Base-by-base conservation (phyloP, 2,888 invertebrate genomes). In the Orthonychiurus folsomi region DNA sequence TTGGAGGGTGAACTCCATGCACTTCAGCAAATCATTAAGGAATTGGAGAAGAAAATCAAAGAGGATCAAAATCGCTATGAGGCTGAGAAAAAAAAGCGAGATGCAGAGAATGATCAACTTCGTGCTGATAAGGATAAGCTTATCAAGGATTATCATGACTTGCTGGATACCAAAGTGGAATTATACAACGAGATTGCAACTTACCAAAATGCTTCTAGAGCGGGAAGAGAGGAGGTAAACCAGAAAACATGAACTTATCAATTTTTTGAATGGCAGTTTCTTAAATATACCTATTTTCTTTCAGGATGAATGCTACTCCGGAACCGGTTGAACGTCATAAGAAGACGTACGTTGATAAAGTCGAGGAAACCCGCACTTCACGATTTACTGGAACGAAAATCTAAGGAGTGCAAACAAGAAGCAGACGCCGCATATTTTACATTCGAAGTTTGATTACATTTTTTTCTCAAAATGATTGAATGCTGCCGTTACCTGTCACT, bases 151-250 rank as follows among this genome's bases (percentile, higher is more conserved):
- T 69, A 67, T 24, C 67, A 66, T 57, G 69, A 69, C 56, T 54
- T 69, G 55, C 66, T 66, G 69, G 69, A 67, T 23, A 69, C 69
- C 5, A 69, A 69, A 56, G 57, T 56, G 23, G 66, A 62, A 5
- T 58, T 69, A 58, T 67, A 69, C 58, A 67, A 69, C 61, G 69
- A 69, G 60, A 69, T 69, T 55, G 69, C 69, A 3, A 69, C 69
- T 48, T 69, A 69, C 57, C 69, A 67, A n/a, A 37, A 67, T 67
- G 66, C 62, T 69, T 20, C 59, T 69, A 3, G 69, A 69, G 26
- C 67, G 69, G 20, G 69, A 69, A 53, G 69, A 69, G 26, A 37
- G 67, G 60, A 57, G 69, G 67, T 69, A 63, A 50, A 9, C n/a
- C 9, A 3, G 21, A n/a, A 21, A 56, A 57, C 12, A 48, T n/a